Evolutionary conservation across 1,140 invertebrate species (phyloP), one percentile per base, ranked within the genome.

Genomic region (Micrasema longulum): DNA sequence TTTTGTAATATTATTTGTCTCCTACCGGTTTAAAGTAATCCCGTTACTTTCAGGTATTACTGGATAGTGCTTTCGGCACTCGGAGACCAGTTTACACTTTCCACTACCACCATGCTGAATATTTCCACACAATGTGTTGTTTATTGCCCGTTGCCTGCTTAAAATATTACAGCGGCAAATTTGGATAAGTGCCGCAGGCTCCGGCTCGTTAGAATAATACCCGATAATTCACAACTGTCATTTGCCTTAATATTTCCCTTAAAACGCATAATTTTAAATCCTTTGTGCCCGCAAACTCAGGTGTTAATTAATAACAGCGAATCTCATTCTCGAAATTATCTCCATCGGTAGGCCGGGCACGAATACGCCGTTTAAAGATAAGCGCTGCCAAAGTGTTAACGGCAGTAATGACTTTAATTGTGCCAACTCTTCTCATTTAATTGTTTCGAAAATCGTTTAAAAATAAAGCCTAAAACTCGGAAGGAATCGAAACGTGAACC

Each of bases 211-310:
- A 57, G 31, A 68, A 68, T 68, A 68, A 53, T 55, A 57, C 66
- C 22, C 16, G 57, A 68, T 68, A 50, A 57, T 68, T 68, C 48
- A 55, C 22, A 57, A 68, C 66, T 55, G 66, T 57, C 66, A 57
- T 53, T 68, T 57, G 66, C 55, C 57, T 70, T 63, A 70, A 70
- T 63, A 70, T 63, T 63, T 63, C 36, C 47, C 31, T 50, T 63
- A 70, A 64, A 70, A 70, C 55, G 55, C 68, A 57, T 63, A 70
- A 70, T 70, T 70, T 50, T 38, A 63, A 38, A 57, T 50, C 68
- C 48, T 70, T 70, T 57, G 55, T 70, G 67, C 12, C 22, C 5
- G 60, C 14, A 47, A 31, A 64, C 60, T 47, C 60, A 64, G 60
- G 22, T 64, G 60, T 64, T 64, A 64, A 64, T 64, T 64, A 47